phyloP scores from a whole-genome alignment of 1,140 invertebrate species.

The Neotoxoptera formosana region DNA sequence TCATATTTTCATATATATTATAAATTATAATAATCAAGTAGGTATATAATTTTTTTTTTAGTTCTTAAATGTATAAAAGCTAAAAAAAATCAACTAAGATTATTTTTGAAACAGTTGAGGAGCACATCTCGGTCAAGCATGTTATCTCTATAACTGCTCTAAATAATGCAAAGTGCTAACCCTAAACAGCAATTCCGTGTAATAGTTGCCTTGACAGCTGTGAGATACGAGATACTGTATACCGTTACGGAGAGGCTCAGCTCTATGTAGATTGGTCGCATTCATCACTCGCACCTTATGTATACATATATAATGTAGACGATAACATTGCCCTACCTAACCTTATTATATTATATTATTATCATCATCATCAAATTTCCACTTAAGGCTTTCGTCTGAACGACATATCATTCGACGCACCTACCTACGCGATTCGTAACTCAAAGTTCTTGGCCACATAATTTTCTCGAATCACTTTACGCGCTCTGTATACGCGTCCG shows the following conservation, averaged over 20 bases:
- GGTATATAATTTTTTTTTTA: no score
- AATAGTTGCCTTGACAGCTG: neutral
- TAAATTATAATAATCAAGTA: no score
- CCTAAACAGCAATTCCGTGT: neutral
- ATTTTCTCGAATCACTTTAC: neutral
- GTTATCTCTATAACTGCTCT: neutral
- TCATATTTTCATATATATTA: no score
- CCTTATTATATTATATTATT: neutral
- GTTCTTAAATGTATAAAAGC: no score
- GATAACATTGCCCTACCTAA: neutral
- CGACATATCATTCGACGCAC: neutral
- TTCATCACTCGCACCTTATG: neutral
- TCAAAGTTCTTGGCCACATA: neutral
- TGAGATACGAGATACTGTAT: neutral
- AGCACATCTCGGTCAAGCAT: neutral
- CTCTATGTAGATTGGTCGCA: neutral
- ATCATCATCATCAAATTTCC: neutral
- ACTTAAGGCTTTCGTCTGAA: neutral
- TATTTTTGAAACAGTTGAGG: neutral
- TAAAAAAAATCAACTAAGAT: neutral
- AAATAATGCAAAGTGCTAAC: neutral
- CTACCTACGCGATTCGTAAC: neutral
- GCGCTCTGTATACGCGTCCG: neutral
- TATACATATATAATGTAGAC: neutral
- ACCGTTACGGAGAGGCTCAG: neutral